Conservation (phyloP, 2,113 vertebrate genomes). For the Caranx melampygus region DNA sequence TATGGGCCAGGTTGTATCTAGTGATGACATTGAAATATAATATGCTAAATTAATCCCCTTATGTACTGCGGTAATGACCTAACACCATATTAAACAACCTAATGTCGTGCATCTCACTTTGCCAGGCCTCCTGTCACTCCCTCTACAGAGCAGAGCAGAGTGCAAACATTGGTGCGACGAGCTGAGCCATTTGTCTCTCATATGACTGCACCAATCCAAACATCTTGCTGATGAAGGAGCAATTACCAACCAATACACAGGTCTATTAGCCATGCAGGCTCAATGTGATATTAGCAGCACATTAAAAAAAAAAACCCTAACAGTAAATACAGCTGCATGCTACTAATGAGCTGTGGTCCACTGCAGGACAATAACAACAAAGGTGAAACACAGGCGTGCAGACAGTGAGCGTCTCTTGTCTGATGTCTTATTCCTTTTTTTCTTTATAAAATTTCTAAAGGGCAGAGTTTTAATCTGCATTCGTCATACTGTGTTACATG, state of each 20-base stretch:
- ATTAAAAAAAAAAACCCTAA: constrained; percentile 28
- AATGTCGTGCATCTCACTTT: constrained; percentile 45
- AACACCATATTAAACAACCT: constrained; percentile 45
- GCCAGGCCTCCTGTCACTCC: constrained; percentile 30
- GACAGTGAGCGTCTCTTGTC: background rate
- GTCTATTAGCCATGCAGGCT: constrained; percentile 18
- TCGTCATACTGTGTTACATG: background rate
- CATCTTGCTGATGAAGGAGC: constrained; percentile 26
- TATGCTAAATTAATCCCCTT: constrained; percentile 44
- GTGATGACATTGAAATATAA: constrained; percentile 52
- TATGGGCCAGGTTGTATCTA: constrained; percentile 47
- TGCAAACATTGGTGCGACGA: constrained; percentile 23
- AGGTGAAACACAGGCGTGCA: constrained; percentile 4
- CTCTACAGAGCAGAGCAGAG: background rate
- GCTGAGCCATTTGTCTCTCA: constrained; percentile 9
- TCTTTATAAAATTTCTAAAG: background rate
- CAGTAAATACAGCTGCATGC: constrained; percentile 26
- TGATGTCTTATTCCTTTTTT: constrained; percentile 1
- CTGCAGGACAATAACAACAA: constrained; percentile 18
- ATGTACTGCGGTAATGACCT: constrained; percentile 41
- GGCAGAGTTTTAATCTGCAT: background rate
- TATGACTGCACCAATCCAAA: constrained; percentile 14
- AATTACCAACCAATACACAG: constrained; percentile 2
- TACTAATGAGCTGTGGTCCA: constrained; percentile 32
- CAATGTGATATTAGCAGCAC: constrained; percentile 1